phyloP scores from a whole-genome alignment of 2,888 invertebrate species.

The Timema podura region DNA sequence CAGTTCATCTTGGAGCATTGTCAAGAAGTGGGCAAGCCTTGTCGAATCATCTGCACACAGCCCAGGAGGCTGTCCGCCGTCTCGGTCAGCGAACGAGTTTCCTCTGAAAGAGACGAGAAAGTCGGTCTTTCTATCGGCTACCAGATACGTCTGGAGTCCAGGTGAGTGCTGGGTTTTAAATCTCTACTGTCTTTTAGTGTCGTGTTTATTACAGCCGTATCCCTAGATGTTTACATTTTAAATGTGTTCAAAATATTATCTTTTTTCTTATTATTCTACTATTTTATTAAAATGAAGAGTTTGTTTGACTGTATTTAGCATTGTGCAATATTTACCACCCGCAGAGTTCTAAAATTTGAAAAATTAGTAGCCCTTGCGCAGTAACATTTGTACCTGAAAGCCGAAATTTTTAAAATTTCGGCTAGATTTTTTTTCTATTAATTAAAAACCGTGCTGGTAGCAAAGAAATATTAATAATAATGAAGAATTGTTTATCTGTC shows the following conservation, averaged over 20 bases:
- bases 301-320: no score
- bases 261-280: no score
- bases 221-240: not conserved
- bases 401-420: no score
- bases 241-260: not conserved
- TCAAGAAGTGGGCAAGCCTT: conserved; percentile 55
- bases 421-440: no score
- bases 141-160: conserved; percentile 86
- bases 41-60: conserved; percentile 89
- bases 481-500: no score
- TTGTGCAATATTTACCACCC: no score
- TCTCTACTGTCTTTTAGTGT: conserved; percentile 19
- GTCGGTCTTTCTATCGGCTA: conserved; percentile 75
- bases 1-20: conserved; percentile 84
- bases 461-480: no score
- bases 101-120: conserved; percentile 64
- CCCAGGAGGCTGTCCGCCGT: conserved; percentile 89
- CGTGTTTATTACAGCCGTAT: not conserved
- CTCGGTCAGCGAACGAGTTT: conserved; percentile 81
- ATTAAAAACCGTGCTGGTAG: no score
- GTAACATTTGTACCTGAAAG: no score
- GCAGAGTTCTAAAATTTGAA: no score
- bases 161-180: conserved; percentile 41
- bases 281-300: no score
- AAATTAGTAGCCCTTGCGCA: no score